Percentiles rank a stretch among this genome's conserved stretches.
Evolutionary conservation across 2,113 vertebrate species (phyloP).

Genomic region (Bungarus multicinctus): DNA sequence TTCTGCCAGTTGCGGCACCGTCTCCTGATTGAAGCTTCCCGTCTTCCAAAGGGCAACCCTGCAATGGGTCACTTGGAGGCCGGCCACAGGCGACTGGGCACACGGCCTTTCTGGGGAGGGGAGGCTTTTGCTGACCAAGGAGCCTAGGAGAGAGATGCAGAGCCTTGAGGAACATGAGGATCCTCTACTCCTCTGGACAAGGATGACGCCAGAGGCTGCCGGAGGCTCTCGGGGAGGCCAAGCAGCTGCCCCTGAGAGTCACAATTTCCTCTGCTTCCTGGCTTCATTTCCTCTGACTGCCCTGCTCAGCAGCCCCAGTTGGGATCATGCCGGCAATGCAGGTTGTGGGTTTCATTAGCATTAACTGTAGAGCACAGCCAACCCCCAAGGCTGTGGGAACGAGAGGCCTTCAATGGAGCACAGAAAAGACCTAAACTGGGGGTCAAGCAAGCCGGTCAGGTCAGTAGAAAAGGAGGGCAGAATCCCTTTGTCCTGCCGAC

Average conservation of each 20-base stretch:
- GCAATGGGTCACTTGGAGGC: not conserved
- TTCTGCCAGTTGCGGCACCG: not conserved
- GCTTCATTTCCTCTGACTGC: not conserved
- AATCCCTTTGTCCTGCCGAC: not conserved
- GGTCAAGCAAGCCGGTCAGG: not conserved
- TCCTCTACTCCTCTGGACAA: not conserved
- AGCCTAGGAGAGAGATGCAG: not conserved
- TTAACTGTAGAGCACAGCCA: not conserved
- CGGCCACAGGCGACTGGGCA: not conserved
- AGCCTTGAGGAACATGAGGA: not conserved
- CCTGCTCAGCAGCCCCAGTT: fast-evolving
- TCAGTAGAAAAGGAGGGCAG: not conserved
- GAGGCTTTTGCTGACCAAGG: not conserved
- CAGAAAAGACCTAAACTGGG: not conserved
- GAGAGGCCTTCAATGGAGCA: not conserved
- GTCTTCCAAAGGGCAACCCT: not conserved
- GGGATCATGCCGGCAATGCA: not conserved
- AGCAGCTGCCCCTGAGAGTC: not conserved
- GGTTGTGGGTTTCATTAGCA: not conserved
- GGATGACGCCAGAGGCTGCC: not conserved
- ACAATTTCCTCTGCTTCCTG: not conserved
- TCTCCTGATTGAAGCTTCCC: not conserved
- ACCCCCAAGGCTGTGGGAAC: not conserved
- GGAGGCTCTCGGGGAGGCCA: not conserved
- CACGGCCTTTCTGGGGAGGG: not conserved